Percentiles rank a stretch among this genome's conserved stretches.
Conservation (phyloP, 2,113 vertebrate species). For the Propithecus coquereli region DNA sequence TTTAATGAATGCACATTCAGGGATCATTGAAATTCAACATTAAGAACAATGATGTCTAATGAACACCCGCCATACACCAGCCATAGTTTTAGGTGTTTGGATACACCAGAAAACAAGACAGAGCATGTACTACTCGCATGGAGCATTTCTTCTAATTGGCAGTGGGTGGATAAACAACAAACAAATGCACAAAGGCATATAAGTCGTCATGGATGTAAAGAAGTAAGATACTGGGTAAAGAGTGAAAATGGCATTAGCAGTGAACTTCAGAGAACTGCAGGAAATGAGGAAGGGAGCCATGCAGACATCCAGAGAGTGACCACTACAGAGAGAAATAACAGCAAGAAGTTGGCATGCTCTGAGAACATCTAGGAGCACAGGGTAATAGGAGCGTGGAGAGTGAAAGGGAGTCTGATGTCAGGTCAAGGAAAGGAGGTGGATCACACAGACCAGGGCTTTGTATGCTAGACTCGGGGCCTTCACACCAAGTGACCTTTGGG, state of each 20-base stretch:
- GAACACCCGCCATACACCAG: background rate
- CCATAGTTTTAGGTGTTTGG: background rate
- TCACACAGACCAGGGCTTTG: fast-evolving
- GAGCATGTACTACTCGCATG: background rate
- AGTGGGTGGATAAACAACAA: background rate
- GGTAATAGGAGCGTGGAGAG: fast-evolving
- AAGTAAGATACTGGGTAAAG: background rate
- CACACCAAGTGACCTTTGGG: no score
- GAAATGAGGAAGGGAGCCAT: background rate
- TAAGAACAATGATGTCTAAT: background rate
- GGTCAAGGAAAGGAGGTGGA: background rate
- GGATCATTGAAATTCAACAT: background rate
- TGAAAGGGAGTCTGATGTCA: fast-evolving
- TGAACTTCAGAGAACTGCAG: background rate
- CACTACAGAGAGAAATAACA: background rate
- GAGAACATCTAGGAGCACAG: background rate
- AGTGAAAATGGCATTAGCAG: fast-evolving
- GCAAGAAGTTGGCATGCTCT: background rate
- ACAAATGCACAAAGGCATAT: background rate
- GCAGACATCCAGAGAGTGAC: fast-evolving
- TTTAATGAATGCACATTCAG: background rate
- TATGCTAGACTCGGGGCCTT: background rate
- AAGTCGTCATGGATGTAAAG: background rate
- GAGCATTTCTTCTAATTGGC: background rate
- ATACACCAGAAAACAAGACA: background rate